A percentile compares a stretch with the other conserved stretches of the same genome.
Evolutionary conservation across 2,888 invertebrate genomes (phyloP).

Genomic region (Bruchidius siliquastri): DNA sequence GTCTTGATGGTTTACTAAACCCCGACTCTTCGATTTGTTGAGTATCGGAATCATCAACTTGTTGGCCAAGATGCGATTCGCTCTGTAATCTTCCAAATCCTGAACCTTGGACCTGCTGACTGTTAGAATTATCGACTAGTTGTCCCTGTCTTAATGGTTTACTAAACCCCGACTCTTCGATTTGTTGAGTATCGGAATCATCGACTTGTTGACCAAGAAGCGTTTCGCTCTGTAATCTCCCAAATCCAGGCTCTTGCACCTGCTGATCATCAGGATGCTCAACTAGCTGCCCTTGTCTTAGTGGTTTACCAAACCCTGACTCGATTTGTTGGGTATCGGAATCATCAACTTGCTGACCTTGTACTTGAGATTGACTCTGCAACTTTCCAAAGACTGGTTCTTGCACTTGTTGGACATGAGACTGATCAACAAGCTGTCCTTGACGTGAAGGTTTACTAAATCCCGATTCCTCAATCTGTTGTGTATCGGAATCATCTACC

Average conservation of each 20-base stretch:
- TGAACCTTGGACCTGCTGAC: constrained; percentile 21
- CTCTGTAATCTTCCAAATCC: constrained; percentile 10
- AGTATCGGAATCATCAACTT: constrained; percentile 9
- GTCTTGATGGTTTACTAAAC: constrained; percentile 9
- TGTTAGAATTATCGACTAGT: constrained; percentile 6
- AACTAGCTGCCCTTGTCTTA: constrained; percentile 1
- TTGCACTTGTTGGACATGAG: constrained; percentile 19
- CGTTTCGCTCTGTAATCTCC: constrained; percentile 14
- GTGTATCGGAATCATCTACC: constrained; percentile 20
- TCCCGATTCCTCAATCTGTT: constrained; percentile 20
- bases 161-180: constrained; percentile 12
- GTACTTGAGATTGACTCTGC: constrained; percentile 11
- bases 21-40: constrained; percentile 12
- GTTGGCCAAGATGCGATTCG: constrained; percentile 1
- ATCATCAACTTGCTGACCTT: constrained; percentile 14
- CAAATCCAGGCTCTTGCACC: constrained; percentile 16
- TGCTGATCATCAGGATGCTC: constrained; percentile 17
- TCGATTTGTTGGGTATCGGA: constrained; percentile 24
- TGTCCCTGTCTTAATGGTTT: not conserved
- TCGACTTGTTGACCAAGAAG: constrained; percentile 13
- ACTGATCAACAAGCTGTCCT: constrained; percentile 7
- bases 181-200: constrained; percentile 24
- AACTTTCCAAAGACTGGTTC: constrained; percentile 17
- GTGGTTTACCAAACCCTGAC: constrained; percentile 5
- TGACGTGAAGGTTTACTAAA: constrained; percentile 1